Conservation (phyloP, 2,113 vertebrate genomes). For the Spermophilus dauricus region DNA sequence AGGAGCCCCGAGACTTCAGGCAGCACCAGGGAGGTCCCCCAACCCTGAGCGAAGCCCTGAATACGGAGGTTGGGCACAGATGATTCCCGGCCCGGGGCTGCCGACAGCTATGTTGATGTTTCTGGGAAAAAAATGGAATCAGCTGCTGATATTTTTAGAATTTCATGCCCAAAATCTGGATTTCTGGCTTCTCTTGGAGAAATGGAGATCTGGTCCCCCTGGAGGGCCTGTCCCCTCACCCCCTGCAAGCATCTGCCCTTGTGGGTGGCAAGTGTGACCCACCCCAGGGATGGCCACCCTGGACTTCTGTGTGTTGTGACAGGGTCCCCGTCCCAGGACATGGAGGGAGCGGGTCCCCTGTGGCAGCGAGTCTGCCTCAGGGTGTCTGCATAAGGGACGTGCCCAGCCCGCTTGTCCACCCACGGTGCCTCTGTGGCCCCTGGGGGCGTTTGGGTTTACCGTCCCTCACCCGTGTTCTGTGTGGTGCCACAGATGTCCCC, state of each 20-base stretch:
- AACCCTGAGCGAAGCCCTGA: not conserved
- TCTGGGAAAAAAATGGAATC: not conserved
- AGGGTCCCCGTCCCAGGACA: not conserved
- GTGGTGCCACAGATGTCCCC: no score
- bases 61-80: not conserved
- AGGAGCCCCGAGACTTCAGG: not conserved
- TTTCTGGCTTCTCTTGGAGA: slow-evolving; percentile 8
- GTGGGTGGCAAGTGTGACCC: not conserved
- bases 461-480: not conserved
- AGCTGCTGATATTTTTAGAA: not conserved
- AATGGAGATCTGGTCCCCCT: not conserved
- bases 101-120: not conserved
- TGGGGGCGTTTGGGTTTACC: not conserved
- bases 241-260: not conserved
- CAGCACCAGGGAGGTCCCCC: rapidly evolving
- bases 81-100: not conserved
- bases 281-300: not conserved
- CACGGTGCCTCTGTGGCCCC: not conserved
- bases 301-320: not conserved
- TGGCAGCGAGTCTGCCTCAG: no score
- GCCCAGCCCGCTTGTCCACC: no score
- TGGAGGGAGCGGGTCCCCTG: not conserved
- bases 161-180: not conserved
- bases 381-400: no score
- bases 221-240: no score